A percentile compares a stretch with the other conserved stretches of the same genome.
These are phyloP conservation scores for Chelon auratus DNA, from an alignment of 2,797 vertebrate species.

Conservation along the genomic window DNA sequence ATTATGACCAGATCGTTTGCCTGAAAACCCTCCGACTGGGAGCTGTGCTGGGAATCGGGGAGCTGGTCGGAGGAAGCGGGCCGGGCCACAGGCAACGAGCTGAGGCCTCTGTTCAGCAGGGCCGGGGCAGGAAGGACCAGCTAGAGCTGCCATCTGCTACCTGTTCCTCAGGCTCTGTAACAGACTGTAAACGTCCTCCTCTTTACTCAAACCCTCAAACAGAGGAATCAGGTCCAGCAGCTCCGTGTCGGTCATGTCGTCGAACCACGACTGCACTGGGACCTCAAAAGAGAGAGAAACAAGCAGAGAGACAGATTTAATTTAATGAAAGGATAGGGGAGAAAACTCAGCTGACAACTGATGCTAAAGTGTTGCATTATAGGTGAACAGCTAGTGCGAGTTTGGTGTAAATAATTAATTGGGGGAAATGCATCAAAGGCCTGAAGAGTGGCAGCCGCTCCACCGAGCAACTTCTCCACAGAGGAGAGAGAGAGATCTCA, in stretches of 20 bases:
- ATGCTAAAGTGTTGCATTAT: slow-evolving; percentile 48
- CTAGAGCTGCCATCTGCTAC: slow-evolving; percentile 75
- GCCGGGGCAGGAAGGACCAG: slow-evolving; percentile 22
- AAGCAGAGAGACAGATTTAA: not conserved
- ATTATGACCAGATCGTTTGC: slow-evolving; percentile 28
- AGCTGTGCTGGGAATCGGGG: slow-evolving; percentile 25
- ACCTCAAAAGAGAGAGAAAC: slow-evolving; percentile 82
- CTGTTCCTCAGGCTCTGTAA: slow-evolving; percentile 91
- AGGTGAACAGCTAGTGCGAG: slow-evolving; percentile 50
- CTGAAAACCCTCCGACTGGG: slow-evolving; percentile 36
- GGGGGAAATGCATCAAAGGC: slow-evolving; percentile 65
- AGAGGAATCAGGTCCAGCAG: slow-evolving; percentile 95
- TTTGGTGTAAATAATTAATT: slow-evolving; percentile 71
- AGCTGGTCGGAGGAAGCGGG: slow-evolving; percentile 26
- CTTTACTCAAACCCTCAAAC: slow-evolving; percentile 93
- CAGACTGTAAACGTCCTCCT: slow-evolving; percentile 93
- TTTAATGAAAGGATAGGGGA: slow-evolving; percentile 4
- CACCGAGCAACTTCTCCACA: slow-evolving; percentile 23
- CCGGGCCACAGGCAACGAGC: slow-evolving; percentile 37
- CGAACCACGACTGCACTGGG: slow-evolving; percentile 99
- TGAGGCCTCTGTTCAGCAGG: slow-evolving; percentile 38
- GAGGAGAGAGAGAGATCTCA: slow-evolving; percentile 38
- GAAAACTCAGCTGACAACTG: slow-evolving; percentile 4
- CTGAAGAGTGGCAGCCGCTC: slow-evolving; percentile 49
- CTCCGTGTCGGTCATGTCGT: slow-evolving; percentile 98